Base-by-base conservation (phyloP, 2,113 vertebrate species). In the Seriola dumerili region DNA sequence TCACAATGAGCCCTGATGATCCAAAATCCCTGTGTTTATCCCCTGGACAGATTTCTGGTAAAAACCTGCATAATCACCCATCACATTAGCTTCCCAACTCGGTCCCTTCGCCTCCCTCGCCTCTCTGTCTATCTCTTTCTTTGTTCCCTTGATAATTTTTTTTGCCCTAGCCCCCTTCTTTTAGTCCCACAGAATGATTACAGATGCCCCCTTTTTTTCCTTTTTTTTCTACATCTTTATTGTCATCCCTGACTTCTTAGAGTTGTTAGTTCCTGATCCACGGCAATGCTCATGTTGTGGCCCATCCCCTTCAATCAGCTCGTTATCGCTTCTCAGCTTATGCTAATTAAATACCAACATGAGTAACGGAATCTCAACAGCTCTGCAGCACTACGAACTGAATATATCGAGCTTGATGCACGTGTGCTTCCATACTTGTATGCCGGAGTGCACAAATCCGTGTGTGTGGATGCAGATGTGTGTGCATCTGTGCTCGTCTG, bases 271-370 rank as follows among this genome's bases (percentile, higher is more conserved):
- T 83, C 68, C 62, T 76, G 64, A 86, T 86, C 78, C 68, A 61
- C 12, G 3, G 54, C 85, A 84, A 85, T 89, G 36, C 81, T 87
- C 46, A 72, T 84, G 85, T 80, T 84, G 83, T 70, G 55, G 63
- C 71, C 50, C 80, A 42, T 85, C 72, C 76, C 77, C 52, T 74
- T 77, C 86, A 88, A 84, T 87, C 85, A 68, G 74, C 77, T 73
- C 1, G 8, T 85, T 90, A 91, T 93, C 61, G 2, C 73, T 72
- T 55, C 59, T 71, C 70, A 65, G 87, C 78, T 89, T 80, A 84
- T 87, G 80, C 50, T 92, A 90, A 91, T 91, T 86, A 87, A 93
- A 92, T 84, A 85, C 50, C 40, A 67, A 85, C 77, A 76, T 29
- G 57, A 76, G 68, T 76, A 62, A 72, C 85, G 64, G 44, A 81